Evolutionary conservation across 2,888 invertebrate species (phyloP).

Genomic region (Mimumesa dahlbomi): DNA sequence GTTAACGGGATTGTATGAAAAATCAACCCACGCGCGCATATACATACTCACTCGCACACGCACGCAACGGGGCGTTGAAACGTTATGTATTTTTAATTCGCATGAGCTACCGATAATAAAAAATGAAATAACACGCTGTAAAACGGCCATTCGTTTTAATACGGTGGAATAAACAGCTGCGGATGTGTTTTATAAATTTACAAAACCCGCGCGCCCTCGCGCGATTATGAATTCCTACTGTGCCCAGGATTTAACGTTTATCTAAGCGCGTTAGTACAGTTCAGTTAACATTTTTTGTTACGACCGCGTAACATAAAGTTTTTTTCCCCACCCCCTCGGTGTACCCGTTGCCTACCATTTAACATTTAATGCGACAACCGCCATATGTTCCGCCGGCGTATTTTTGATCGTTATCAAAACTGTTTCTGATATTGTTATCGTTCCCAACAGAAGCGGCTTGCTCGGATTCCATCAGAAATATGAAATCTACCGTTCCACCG

Average conservation of each 20-base stretch:
- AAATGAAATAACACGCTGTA: too few species aligned
- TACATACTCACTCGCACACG: too few species aligned
- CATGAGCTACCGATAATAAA: too few species aligned
- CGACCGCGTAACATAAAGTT: neutral
- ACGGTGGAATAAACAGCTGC: too few species aligned
- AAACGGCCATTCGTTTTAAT: too few species aligned
- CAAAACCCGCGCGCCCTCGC: too few species aligned
- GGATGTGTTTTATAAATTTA: too few species aligned
- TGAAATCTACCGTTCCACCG: constrained; percentile 2
- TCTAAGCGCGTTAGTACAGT: neutral
- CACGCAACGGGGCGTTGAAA: too few species aligned
- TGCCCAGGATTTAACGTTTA: neutral
- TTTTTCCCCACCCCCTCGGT: neutral
- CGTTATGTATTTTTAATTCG: too few species aligned
- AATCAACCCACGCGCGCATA: too few species aligned
- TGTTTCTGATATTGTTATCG: neutral
- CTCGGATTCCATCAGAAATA: constrained; percentile 9
- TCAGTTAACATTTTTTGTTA: neutral
- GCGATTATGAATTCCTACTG: neutral
- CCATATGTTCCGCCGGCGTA: neutral
- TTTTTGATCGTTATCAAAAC: constrained; percentile 9
- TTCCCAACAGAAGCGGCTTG: neutral
- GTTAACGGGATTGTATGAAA: too few species aligned
- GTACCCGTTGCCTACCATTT: neutral
- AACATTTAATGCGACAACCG: neutral